Conservation (phyloP, 2,888 invertebrate genomes). For the Disparrhopalites patrizii region DNA sequence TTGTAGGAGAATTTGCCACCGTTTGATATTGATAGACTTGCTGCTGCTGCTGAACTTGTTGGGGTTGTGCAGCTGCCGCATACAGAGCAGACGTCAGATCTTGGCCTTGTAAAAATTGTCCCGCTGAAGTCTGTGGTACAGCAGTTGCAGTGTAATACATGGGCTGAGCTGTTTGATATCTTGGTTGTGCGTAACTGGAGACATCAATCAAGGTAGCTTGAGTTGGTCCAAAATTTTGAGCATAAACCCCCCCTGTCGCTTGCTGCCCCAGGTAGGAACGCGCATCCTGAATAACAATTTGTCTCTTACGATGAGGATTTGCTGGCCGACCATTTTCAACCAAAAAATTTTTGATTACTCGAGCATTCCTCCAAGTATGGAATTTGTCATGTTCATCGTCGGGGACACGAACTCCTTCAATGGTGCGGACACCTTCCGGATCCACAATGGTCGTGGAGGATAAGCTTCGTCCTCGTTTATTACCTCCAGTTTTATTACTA, state of each 20-base stretch:
- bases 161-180: constrained; percentile 28
- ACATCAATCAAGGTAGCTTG: constrained; percentile 22
- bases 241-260: not conserved
- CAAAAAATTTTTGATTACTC: constrained; percentile 78
- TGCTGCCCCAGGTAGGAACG: constrained; percentile 34
- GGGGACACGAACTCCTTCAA: constrained; percentile 76
- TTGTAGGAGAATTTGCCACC: constrained; percentile 5
- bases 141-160: constrained; percentile 32
- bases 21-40: constrained; percentile 18
- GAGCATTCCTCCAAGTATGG: constrained; percentile 81
- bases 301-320: constrained; percentile 44
- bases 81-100: constrained; percentile 12
- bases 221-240: not conserved
- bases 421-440: constrained; percentile 64
- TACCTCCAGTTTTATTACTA: constrained; percentile 33
- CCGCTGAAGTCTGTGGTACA: not conserved
- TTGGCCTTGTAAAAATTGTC: not conserved
- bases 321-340: constrained; percentile 64
- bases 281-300: constrained; percentile 42
- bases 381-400: constrained; percentile 74
- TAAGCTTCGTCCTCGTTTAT: constrained; percentile 34
- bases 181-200: constrained; percentile 17
- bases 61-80: constrained; percentile 37
- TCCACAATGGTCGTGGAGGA: constrained; percentile 26
- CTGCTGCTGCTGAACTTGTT: constrained; percentile 26